Conservation (phyloP, 2,113 vertebrate species). For the Puma concolor region DNA sequence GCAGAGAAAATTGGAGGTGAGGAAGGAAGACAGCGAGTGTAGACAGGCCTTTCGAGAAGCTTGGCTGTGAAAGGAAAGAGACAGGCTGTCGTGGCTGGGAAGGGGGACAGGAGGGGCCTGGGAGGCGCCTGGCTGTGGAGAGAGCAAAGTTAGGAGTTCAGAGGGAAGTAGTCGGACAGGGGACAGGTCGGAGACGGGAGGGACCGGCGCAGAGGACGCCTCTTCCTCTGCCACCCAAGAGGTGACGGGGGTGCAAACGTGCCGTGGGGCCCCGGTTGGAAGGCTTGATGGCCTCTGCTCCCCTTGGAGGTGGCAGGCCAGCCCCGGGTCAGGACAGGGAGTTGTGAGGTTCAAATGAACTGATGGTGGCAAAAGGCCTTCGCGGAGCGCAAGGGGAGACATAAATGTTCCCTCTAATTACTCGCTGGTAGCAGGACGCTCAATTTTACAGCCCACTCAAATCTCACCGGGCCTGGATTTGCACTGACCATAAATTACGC, state of each 20-base stretch:
- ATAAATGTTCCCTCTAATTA: fast-evolving
- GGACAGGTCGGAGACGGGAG: neutral
- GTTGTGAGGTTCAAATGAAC: conserved; percentile 77
- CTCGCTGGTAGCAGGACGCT: neutral
- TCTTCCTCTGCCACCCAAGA: neutral
- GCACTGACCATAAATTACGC: conserved; percentile 14
- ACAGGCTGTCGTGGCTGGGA: conserved; percentile 51
- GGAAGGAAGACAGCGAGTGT: conserved; percentile 70
- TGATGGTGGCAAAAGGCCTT: neutral
- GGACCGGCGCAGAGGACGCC: neutral
- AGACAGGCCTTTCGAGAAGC: conserved; percentile 69
- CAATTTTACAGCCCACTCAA: neutral
- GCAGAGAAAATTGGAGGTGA: conserved; percentile 74
- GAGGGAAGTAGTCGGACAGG: neutral
- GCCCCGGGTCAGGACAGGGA: conserved; percentile 59
- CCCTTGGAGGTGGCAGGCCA: conserved; percentile 49
- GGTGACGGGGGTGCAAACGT: neutral
- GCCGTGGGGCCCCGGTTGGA: neutral
- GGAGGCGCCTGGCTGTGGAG: neutral
- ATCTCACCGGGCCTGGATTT: neutral
- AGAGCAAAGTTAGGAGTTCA: neutral
- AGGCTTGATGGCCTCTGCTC: conserved; percentile 68
- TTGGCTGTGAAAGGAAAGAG: conserved; percentile 73
- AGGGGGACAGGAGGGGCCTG: neutral
- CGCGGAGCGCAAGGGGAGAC: neutral